Percentiles rank a stretch among this genome's conserved stretches.
phyloP scores from a whole-genome alignment of 2,797 vertebrate genomes.

The Coccyzus lansbergi region DNA sequence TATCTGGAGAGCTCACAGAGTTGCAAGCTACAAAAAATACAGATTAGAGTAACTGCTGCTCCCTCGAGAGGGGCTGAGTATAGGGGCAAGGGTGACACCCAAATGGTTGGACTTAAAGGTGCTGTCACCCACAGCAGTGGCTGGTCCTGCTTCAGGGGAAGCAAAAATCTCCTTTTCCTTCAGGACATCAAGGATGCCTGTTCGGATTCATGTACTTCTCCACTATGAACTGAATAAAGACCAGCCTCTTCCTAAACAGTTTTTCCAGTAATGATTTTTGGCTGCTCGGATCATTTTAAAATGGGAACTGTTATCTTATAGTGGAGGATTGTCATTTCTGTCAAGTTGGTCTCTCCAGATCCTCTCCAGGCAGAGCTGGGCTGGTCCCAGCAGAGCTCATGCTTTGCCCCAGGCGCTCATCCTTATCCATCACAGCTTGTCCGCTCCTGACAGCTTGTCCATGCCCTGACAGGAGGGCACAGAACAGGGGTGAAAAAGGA shows the following conservation, averaged over 20 bases:
- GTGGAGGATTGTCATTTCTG: not conserved
- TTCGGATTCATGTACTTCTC: not conserved
- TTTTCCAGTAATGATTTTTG: not conserved
- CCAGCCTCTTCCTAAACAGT: not conserved
- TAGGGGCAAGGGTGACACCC: not conserved
- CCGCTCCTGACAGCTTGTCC: rapidly evolving
- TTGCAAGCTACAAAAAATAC: not conserved
- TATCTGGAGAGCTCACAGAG: not conserved
- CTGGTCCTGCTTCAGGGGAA: not conserved
- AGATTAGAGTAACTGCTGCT: not conserved
- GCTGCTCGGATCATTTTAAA: not conserved
- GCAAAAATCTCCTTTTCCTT: not conserved
- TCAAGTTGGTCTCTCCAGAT: not conserved
- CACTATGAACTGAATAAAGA: not conserved
- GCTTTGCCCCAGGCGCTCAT: not conserved
- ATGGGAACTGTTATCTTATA: not conserved
- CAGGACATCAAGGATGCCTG: not conserved
- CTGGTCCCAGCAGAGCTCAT: not conserved
- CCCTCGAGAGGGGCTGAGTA: not conserved
- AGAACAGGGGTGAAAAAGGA: not conserved
- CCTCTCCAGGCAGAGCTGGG: not conserved
- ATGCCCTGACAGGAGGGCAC: not conserved
- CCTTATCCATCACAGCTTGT: not conserved
- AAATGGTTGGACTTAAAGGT: not conserved
- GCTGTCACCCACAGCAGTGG: not conserved